Evolutionary conservation across 2,888 invertebrate species (phyloP), one percentile per base, ranked within the genome.

Genomic region (Sarcophaga rosellei): DNA sequence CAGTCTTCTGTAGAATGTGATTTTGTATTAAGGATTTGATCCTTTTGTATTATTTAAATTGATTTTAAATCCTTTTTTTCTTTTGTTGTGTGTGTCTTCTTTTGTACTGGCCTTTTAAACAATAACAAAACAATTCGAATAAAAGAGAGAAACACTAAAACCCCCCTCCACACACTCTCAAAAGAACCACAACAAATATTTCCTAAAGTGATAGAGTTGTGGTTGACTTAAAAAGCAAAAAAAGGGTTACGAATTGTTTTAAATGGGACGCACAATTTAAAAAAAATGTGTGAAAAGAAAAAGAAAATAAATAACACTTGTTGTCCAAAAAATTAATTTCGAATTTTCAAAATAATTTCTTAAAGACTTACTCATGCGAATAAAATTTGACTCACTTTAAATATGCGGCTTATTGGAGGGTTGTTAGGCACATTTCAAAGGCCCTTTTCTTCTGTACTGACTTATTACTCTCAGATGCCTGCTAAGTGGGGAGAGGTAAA

Each of bases 21-120:
- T 75, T 80, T 75, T 84, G 59, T 81, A 76, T 81, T 84, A 82
- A 70, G 70, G 74, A 57, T 84, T 80, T 80, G 80, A 84, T 80
- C 76, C 84, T 84, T 81, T 84, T 81, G 76, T 80, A 76, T 84
- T 84, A 84, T 76, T 81, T 73, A 84, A 84, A 81, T 84, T 84
- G 80, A 84, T 81, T 84, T 80, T 53, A 73, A 84, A 76, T 81
- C 80, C 80, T 80, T 81, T 81, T 59, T 69, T 62, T 44, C 53
- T 35, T 8, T 2, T 35, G 6, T 35, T 35, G 35, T 35, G 35
- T 35, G 10, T 35, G 35, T 35, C 35, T 35, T 35, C 35, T 53
- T 45, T 70, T 63, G 35, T 57, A n/a, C 70, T 76, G 61, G 66
- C 59, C 76, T 47, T 73, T 63, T 59, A 21, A 77, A 66, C 77